These are phyloP conservation scores for Gadopsis bispinosus DNA, from an alignment of 2,797 vertebrate genomes.

Conservation along the genomic window DNA sequence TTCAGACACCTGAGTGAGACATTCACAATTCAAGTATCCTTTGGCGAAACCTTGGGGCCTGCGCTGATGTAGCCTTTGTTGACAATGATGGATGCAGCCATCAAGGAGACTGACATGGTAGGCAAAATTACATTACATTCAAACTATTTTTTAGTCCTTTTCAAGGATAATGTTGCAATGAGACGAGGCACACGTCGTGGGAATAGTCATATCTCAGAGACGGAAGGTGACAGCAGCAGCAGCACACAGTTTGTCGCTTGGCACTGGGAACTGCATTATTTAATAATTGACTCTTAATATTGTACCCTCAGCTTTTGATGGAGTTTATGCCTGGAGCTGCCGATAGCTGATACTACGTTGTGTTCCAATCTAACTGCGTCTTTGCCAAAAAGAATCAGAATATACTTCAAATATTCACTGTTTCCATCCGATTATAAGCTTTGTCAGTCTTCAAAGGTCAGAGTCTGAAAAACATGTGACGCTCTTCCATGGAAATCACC, in stretches of 20 bases:
- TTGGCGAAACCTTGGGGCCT: constrained; percentile 79
- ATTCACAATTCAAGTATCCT: constrained; percentile 75
- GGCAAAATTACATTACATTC: constrained; percentile 85
- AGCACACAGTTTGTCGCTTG: neutral
- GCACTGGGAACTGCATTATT: constrained; percentile 10
- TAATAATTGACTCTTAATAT: constrained; percentile 27
- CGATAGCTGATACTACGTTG: constrained; percentile 8
- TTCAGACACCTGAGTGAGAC: constrained; percentile 81
- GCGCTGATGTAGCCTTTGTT: constrained; percentile 77
- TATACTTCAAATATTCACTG: neutral
- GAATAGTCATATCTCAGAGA: constrained; percentile 43
- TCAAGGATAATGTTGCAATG: constrained; percentile 79
- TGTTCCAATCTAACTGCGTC: neutral
- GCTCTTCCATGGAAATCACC: neutral
- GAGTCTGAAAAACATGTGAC: neutral
- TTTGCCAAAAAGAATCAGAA: neutral
- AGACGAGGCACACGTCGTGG: constrained; percentile 67
- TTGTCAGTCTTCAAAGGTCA: constrained; percentile 3
- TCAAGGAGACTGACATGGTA: constrained; percentile 74
- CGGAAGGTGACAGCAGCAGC: constrained; percentile 37
- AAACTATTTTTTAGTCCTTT: constrained; percentile 67
- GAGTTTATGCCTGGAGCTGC: neutral
- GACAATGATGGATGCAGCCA: constrained; percentile 87
- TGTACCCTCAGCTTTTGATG: neutral
- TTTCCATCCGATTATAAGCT: neutral